Conservation (phyloP, 2,797 vertebrate species). For the Adrianichthys oophorus region DNA sequence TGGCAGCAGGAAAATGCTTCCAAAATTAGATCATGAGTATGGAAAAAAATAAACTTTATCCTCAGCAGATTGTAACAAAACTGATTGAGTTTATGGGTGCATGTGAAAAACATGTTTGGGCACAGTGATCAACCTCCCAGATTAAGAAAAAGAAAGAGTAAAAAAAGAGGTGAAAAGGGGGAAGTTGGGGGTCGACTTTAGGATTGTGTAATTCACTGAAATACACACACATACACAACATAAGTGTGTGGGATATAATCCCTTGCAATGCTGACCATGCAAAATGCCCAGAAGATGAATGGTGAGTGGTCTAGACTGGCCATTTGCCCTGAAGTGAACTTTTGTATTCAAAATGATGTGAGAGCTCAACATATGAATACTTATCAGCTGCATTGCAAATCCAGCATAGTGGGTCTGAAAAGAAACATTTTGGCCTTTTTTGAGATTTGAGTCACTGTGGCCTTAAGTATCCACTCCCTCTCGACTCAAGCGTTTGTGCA, state of each 20-base stretch:
- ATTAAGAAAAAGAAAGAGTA: background rate
- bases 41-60: slow-evolving; percentile 18
- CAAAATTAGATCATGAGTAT: slow-evolving; percentile 30
- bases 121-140: slow-evolving; percentile 4
- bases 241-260: slow-evolving; percentile 48
- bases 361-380: background rate
- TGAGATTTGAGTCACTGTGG: slow-evolving; percentile 26
- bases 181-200: slow-evolving; percentile 7
- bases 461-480: slow-evolving; percentile 31
- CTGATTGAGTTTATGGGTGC: slow-evolving; percentile 8
- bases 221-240: slow-evolving; percentile 19
- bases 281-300: slow-evolving; percentile 45
- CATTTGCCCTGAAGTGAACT: slow-evolving; percentile 12
- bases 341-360: slow-evolving; percentile 18
- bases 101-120: slow-evolving; percentile 11
- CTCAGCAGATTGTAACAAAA: slow-evolving; percentile 24
- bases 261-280: slow-evolving; percentile 49
- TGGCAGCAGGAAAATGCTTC: slow-evolving; percentile 9
- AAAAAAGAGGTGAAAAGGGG: slow-evolving; percentile 6
- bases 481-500: slow-evolving; percentile 33
- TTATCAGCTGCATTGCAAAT: background rate
- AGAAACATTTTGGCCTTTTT: slow-evolving; percentile 21
- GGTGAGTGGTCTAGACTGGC: slow-evolving; percentile 35
- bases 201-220: slow-evolving; percentile 5
- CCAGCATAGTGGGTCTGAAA: slow-evolving; percentile 6